Evolutionary conservation across 2,888 invertebrate species (phyloP), one percentile per base, ranked within the genome.

Genomic region (Gymnocheta viridis): DNA sequence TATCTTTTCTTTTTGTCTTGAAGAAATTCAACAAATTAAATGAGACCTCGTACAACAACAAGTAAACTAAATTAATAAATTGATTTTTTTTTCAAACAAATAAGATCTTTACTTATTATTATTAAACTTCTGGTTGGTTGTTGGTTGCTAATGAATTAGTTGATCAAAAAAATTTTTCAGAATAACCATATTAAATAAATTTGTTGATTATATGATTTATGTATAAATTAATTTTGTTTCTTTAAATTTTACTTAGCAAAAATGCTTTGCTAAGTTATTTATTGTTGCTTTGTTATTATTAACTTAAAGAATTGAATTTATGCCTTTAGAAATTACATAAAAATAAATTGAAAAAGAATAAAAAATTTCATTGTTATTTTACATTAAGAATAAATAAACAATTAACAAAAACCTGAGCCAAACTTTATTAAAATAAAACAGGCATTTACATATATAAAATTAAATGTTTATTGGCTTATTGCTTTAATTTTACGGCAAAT

Each of bases 1-100:
- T 38, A 9, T 32, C 17, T 56, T 14, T 22, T 29, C 12, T 56
- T 19, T 58, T 58, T 22, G 12, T 72, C 7, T 72, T 32, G 14
- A 47, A 60, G n/a, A 62, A 49, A 47, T 60, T 32, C 24, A 62
- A 38, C 67, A 47, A 49, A 64, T 64, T 72, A 74, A 74, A 64
- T 22, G 41, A 47, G 14, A n/a, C 29, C 19, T 22, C 17, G 19
- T 41, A 14, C 17, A 56, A 58, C 19, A 72, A 60, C 44, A 70
- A 44, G 58, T 24, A 60, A 73, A 35, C 49, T 47, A 38, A 56
- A 58, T 77, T 67, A 38, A 58, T 12, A 77, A 47, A 67, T 76
- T 77, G 10, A 58, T 35, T 66, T 76, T 38, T 32, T 56, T 44
- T 51, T 2, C 14, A 32, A 66, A 66, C 29, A 70, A 41, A 19